phyloP scores from a whole-genome alignment of 64 coral and sea anemone genomes.

The Catalaphyllia jardinei region DNA sequence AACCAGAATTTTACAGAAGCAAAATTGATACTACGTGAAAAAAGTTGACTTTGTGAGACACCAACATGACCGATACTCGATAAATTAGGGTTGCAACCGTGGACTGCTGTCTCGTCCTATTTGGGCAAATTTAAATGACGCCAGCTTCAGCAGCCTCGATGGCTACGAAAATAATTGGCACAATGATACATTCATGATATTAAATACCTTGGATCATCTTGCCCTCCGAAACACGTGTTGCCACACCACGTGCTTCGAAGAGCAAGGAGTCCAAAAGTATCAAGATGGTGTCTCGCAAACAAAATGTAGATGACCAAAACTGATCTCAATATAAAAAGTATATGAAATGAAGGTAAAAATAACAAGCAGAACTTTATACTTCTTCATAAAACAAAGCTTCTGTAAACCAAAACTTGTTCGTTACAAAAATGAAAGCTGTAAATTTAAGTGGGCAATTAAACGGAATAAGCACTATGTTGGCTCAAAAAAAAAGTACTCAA shows the following conservation, averaged over 20 bases:
- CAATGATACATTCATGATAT: too few relatives aligned
- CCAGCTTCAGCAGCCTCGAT: too few relatives aligned
- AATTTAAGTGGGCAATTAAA: not conserved
- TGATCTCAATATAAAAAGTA: too few relatives aligned
- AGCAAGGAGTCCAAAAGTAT: not conserved
- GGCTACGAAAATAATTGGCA: too few relatives aligned
- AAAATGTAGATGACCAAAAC: too few relatives aligned
- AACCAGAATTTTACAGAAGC: not conserved
- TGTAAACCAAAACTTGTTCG: not conserved
- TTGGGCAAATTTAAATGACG: too few relatives aligned
- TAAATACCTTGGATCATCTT: too few relatives aligned
- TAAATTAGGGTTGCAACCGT: not conserved
- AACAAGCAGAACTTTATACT: too few relatives aligned
- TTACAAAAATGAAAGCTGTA: not conserved
- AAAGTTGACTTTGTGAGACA: slow-evolving; percentile 3
- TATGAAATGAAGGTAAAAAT: too few relatives aligned
- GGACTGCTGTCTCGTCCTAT: not conserved
- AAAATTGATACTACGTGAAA: too few relatives aligned
- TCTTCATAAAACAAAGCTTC: too few relatives aligned
- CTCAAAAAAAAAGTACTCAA: slow-evolving; percentile 3
- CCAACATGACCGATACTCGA: not conserved
- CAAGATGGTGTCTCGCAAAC: not conserved
- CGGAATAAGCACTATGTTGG: too few relatives aligned
- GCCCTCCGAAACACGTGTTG: not conserved
- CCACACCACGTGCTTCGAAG: not conserved